Evolutionary conservation across 2,113 vertebrate genomes (phyloP).

Genomic region (Corythornis vintsioides): DNA sequence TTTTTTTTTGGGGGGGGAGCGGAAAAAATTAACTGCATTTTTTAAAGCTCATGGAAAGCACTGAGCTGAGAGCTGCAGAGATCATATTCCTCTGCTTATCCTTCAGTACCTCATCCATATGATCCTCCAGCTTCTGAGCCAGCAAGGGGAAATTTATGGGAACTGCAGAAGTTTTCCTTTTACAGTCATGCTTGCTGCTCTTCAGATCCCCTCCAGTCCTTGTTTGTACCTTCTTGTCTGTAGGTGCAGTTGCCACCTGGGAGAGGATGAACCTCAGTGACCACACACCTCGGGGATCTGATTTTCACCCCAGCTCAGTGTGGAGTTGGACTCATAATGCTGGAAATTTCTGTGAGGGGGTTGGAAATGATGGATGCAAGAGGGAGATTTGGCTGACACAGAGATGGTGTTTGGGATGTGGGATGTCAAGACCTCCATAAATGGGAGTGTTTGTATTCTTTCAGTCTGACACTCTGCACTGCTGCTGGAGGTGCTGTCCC

Average conservation of each 20-base stretch:
- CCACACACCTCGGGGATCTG: background rate
- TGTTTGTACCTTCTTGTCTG: background rate
- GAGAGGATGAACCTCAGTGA: background rate
- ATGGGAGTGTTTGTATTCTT: background rate
- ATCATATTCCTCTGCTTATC: slow-evolving; percentile 12
- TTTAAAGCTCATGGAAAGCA: slow-evolving; percentile 6
- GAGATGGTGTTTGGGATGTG: background rate
- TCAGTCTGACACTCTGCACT: background rate
- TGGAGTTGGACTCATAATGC: background rate
- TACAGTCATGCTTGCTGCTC: background rate
- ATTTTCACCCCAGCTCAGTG: background rate
- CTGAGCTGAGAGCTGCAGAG: background rate
- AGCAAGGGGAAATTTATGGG: background rate
- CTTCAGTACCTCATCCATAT: background rate
- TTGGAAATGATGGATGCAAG: background rate
- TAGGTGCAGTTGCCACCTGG: background rate
- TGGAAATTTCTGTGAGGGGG: background rate
- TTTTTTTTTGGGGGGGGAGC: background rate
- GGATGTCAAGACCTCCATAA: background rate
- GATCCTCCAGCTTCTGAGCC: background rate
- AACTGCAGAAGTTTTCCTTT: background rate
- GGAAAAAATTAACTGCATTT: slow-evolving; percentile 29
- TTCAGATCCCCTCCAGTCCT: background rate
- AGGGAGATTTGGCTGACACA: background rate
- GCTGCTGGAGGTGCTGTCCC: background rate